phyloP scores from a whole-genome alignment of 2,113 vertebrate genomes.

The Stigmatopora nigra region DNA sequence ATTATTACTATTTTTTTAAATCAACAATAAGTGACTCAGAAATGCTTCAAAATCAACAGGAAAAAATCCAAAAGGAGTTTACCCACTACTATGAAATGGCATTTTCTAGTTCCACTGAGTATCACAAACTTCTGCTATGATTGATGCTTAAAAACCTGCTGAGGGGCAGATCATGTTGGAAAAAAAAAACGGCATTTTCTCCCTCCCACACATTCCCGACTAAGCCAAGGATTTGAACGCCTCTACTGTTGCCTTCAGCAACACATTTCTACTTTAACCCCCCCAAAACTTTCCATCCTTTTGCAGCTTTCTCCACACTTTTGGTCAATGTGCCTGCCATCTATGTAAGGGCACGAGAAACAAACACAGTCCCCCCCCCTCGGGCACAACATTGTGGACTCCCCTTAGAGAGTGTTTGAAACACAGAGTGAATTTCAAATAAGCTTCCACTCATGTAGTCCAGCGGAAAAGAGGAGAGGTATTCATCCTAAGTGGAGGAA shows the following conservation, averaged over 20 bases:
- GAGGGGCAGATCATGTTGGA: background rate
- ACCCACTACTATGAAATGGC: no score
- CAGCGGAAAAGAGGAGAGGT: constrained; percentile 23
- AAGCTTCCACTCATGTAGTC: constrained; percentile 11
- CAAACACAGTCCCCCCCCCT: constrained; percentile 24
- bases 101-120: background rate
- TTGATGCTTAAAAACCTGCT: background rate
- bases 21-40: no score
- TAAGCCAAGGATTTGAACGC: constrained; percentile 4
- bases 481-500: constrained; percentile 33
- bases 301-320: background rate
- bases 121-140: background rate
- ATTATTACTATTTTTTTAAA: no score
- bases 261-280: background rate
- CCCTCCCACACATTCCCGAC: constrained; percentile 8
- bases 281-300: background rate
- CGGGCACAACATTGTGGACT: constrained; percentile 14
- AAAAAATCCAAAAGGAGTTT: no score
- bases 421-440: constrained; percentile 21
- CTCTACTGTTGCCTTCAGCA: constrained; percentile 12
- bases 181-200: constrained; percentile 2
- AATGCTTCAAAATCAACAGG: background rate
- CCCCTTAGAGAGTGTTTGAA: constrained; percentile 17
- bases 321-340: constrained; percentile 25
- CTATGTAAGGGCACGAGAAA: constrained; percentile 33